These are phyloP conservation scores for Melangyna quadrimaculata DNA, from an alignment of 2,888 invertebrate species.

Conservation along the genomic window DNA sequence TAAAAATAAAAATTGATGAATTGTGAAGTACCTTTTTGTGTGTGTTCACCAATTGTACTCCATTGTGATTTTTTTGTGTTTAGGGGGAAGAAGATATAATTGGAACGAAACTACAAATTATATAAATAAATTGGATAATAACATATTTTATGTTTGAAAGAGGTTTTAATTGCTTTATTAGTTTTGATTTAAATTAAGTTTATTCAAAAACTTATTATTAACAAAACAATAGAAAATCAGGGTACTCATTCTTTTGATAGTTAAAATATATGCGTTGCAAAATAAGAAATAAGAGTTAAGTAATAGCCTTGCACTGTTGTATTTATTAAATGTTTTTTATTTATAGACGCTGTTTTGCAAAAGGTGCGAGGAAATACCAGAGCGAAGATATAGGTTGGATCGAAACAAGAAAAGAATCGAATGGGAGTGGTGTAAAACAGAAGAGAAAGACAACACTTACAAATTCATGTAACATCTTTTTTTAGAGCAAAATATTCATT, in stretches of 20 bases:
- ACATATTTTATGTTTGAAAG: not conserved
- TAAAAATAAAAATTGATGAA: not conserved
- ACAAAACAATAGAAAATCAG: not conserved
- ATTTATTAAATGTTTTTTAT: no score
- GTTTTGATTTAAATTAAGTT: not conserved
- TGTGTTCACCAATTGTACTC: not conserved
- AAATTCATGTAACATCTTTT: no score
- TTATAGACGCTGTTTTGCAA: no score
- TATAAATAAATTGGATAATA: conserved; percentile 12
- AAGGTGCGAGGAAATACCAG: no score
- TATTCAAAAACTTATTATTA: not conserved
- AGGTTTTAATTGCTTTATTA: not conserved
- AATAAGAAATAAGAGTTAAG: no score
- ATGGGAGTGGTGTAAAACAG: no score
- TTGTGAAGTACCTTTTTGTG: conserved; percentile 5
- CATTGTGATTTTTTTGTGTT: not conserved
- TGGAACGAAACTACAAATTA: not conserved
- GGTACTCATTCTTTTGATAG: not conserved
- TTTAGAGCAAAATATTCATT: no score
- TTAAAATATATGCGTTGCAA: no score
- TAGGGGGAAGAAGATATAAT: not conserved
- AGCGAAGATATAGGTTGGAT: no score
- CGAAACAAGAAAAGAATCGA: no score
- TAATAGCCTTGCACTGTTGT: no score
- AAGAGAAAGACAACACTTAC: no score